Base-by-base conservation (phyloP, 2,888 invertebrate genomes). In the Callosobruchus maculatus region DNA sequence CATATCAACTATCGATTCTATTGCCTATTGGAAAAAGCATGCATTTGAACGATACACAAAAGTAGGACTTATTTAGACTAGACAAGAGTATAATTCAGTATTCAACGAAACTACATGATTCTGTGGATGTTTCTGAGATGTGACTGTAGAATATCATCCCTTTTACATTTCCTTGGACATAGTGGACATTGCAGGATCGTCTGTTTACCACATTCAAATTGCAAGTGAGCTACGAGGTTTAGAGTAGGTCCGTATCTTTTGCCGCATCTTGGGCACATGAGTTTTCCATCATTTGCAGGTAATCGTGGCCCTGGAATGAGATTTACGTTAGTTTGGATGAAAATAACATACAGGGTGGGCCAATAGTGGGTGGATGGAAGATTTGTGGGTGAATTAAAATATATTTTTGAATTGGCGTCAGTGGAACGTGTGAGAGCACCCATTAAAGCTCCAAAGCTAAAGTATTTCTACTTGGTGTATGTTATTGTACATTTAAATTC, bases 111-210 rank as follows among this genome's bases (percentile, higher is more conserved):
- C 68, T 75, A 78, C 21, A 75, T 75, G 31, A 82, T 82, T 76
- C 81, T 80, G 70, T 84, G 84, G 20, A 84, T 83, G 71, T 82
- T 83, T 74, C 79, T 82, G 20, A 84, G 73, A 75, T 84, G 84
- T 68, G 78, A 80, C 67, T 49, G 49, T 13, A 49, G 49, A 49
- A 49, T 49, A 49, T 49, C 49, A 49, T 49, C 49, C 18, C 49
- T 49, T 13, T 49, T 49, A 18, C 49, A 49, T 18, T 49, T 49
- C 18, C 49, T 49, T 18, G 49, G 49, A 49, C 49, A 49, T 18
- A 49, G 49, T 49, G 49, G 49, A 49, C 49, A 49, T 49, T 49
- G 49, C 13, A 49, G 13, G 49, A 49, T 49, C 49, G 18, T 49
- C 13, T 49, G 49, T 18, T 49, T 49, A 1, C 49, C 49, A 13